Conservation (phyloP, 2,113 vertebrate species). For the Hyperoodon ampullatus region DNA sequence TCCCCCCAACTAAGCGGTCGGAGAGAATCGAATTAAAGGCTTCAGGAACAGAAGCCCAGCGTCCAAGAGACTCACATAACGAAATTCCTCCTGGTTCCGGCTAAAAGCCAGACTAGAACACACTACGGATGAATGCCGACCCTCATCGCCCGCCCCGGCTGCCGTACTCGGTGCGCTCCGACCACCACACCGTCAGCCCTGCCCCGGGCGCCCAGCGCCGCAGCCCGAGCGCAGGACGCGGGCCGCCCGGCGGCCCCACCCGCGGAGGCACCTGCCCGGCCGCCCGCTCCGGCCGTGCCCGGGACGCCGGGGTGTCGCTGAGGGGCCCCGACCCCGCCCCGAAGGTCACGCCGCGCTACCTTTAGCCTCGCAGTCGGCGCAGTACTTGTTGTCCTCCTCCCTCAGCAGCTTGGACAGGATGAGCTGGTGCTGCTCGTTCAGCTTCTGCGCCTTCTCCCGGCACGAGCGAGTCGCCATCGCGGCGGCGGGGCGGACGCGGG, state of each 20-base stretch:
- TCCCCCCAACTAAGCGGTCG: background rate
- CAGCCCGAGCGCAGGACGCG: background rate
- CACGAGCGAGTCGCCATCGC: slow-evolving; percentile 95
- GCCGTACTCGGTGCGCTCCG: background rate
- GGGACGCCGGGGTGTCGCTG: too few relatives aligned
- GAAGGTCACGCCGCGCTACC: slow-evolving; percentile 84
- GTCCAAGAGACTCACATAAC: background rate
- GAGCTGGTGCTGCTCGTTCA: slow-evolving; percentile 97
- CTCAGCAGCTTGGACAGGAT: slow-evolving; percentile 94
- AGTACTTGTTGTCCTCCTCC: slow-evolving; percentile 96
- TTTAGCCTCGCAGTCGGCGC: slow-evolving; percentile 97
- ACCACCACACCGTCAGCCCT: background rate
- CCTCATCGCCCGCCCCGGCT: background rate
- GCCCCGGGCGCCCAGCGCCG: background rate
- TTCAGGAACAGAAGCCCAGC: background rate
- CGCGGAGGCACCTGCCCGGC: background rate
- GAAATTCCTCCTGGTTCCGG: slow-evolving; percentile 15
- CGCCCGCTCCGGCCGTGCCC: background rate
- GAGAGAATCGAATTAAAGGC: background rate
- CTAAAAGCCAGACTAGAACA: background rate
- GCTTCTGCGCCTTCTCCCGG: slow-evolving; percentile 96
- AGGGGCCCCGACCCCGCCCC: background rate
- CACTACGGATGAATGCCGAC: background rate
- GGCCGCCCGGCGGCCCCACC: slow-evolving; percentile 28
- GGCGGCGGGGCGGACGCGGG: background rate